phyloP scores from a whole-genome alignment of 2,797 vertebrate genomes.

The Phoxinus dragarum region DNA sequence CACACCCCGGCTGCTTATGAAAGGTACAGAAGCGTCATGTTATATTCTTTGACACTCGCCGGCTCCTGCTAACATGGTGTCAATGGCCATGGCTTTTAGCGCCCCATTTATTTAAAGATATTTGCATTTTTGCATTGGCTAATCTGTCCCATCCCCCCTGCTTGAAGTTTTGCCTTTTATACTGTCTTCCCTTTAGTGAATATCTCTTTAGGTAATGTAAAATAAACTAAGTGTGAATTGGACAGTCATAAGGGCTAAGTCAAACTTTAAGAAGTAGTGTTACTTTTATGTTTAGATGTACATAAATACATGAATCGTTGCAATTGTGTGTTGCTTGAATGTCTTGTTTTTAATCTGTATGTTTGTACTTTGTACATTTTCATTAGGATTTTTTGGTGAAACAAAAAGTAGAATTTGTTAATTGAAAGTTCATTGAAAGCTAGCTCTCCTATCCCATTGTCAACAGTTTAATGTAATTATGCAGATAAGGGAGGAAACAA shows the following conservation, averaged over 20 bases:
- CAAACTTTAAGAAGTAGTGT: neutral
- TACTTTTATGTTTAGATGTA: neutral
- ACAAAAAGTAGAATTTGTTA: neutral
- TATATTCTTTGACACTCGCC: constrained; percentile 61
- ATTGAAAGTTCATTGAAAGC: constrained; percentile 53
- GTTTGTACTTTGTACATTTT: neutral
- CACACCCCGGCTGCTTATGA: constrained; percentile 63
- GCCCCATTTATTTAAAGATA: constrained; percentile 69
- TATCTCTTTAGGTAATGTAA: neutral
- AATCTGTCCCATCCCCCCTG: constrained; percentile 27
- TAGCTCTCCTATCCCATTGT: constrained; percentile 57
- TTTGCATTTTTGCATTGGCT: constrained; percentile 64
- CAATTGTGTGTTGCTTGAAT: neutral
- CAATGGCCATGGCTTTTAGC: constrained; percentile 74
- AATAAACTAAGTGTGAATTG: constrained; percentile 9
- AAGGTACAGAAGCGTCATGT: constrained; percentile 71
- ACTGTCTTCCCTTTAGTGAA: neutral
- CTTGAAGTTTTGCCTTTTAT: constrained; percentile 5
- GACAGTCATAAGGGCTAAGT: neutral
- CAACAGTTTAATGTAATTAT: constrained; percentile 71
- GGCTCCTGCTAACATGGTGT: constrained; percentile 61
- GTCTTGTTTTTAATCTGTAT: neutral
- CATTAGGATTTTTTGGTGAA: neutral
- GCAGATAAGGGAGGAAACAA: constrained; percentile 65
- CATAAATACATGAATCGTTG: neutral